Evolutionary conservation across 92 coral and sea anemone species (phyloP), one percentile per base, ranked within the genome.

Genomic region (Ricordea florida): DNA sequence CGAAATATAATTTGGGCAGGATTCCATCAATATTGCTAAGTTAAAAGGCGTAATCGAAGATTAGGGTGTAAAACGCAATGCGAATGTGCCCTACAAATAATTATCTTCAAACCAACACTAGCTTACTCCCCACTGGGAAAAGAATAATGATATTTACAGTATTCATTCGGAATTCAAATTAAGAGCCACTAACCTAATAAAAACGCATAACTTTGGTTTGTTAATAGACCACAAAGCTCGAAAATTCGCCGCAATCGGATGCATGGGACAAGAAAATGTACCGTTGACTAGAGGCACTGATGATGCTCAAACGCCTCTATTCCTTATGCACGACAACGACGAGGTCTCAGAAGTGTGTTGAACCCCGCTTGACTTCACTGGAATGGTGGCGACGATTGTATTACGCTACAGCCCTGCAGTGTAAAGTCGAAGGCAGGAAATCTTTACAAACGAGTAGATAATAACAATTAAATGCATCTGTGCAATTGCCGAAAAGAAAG

Each of bases 101-200:
- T n/a, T n/a, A n/a, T n/a, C n/a, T n/a, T 49, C 1, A 55, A 50
- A 28, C 18, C 7, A 29, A 62, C 33, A 18, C 68, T 13, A 24
- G 24, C 35, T 38, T 25, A 51, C 70, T 4, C 64, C 66, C 52
- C 33, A 44, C 77, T 10, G 66, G 29, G 33, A 10, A 21, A 36
- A 41, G 17, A 14, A 10, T 15, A 33, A 24, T 26, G 20, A 37
- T 34, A 44, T 70, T 10, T 26, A 34, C 52, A 38, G 52, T n/a
- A 53, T 70, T 70, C 28, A 22, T 30, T 11, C 47, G 33, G 34
- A 55, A 70, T 70, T 53, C 51, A 70, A 53, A 70, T 37, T 53
- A 70, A 67, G 62, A 27, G 32, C 23, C 40, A 9, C 10, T 30
- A 26, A 24, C 22, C 17, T 53, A 33, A 15, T 49, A 34, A 70